Evolutionary conservation across 2,888 invertebrate species (phyloP).

Genomic region (Thyatira batis): DNA sequence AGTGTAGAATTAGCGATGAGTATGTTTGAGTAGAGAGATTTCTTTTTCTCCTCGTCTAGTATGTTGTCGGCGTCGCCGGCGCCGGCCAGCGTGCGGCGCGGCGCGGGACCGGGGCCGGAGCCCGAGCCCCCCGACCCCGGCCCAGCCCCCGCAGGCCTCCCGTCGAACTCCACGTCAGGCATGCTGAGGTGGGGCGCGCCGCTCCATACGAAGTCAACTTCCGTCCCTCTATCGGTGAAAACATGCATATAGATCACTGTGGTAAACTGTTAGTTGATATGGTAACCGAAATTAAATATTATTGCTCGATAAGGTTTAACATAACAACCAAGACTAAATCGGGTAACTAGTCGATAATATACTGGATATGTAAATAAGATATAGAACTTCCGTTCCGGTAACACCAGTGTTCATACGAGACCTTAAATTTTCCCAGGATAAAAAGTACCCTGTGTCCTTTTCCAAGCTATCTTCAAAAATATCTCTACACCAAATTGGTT

Average conservation of each 20-base stretch:
- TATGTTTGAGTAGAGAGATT: slow-evolving; percentile 1
- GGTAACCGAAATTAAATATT: no score
- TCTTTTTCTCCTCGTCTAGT: neutral
- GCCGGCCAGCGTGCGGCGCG: slow-evolving; percentile 16
- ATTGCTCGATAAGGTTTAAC: no score
- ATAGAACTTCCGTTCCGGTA: no score
- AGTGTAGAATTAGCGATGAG: slow-evolving; percentile 24
- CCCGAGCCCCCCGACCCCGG: slow-evolving; percentile 16
- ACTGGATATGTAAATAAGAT: no score
- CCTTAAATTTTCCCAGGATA: no score
- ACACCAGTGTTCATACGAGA: no score
- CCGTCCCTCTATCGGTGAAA: neutral
- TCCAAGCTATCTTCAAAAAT: no score
- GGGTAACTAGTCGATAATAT: no score
- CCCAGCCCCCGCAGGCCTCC: slow-evolving; percentile 18
- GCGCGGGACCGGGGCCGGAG: slow-evolving; percentile 25
- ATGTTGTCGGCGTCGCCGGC: slow-evolving; percentile 16
- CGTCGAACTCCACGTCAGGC: slow-evolving; percentile 36
- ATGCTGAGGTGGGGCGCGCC: slow-evolving; percentile 25
- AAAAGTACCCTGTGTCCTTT: no score
- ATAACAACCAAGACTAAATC: no score
- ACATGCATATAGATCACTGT: neutral
- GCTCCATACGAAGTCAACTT: slow-evolving; percentile 4
- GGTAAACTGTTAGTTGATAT: no score
- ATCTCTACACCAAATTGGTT: no score